Evolutionary conservation across 2,888 invertebrate species (phyloP).

Genomic region (Drosophila emarginata): DNA sequence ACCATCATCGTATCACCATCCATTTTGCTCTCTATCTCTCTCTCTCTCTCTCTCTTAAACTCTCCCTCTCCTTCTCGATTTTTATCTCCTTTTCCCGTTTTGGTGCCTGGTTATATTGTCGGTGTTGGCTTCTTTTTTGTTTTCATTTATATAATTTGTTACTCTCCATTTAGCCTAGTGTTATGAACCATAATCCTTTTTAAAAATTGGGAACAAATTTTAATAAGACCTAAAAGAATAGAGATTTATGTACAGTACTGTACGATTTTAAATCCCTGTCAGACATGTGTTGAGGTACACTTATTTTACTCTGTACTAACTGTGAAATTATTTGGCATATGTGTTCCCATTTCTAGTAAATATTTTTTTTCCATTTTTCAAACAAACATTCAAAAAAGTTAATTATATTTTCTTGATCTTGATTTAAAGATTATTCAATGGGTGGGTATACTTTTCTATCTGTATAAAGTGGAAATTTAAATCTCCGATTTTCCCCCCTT

Average conservation of each 20-base stretch:
- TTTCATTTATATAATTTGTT: slow-evolving; percentile 34
- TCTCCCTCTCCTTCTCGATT: slow-evolving; percentile 17
- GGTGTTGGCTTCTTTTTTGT: slow-evolving; percentile 62
- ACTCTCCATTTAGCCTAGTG: slow-evolving; percentile 49
- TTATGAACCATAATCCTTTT: slow-evolving; percentile 23
- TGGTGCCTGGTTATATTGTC: slow-evolving; percentile 58
- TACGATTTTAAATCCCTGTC: background rate
- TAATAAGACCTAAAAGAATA: background rate
- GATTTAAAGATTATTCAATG: too few relatives aligned
- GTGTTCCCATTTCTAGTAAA: too few relatives aligned
- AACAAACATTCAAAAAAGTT: too few relatives aligned
- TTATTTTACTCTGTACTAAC: too few relatives aligned
- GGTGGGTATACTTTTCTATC: too few relatives aligned
- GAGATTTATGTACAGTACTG: background rate
- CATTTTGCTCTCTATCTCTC: slow-evolving; percentile 36
- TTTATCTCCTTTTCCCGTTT: slow-evolving; percentile 21
- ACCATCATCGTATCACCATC: slow-evolving; percentile 34
- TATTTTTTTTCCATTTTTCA: too few relatives aligned
- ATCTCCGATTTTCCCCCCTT: too few relatives aligned
- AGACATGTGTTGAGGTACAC: background rate
- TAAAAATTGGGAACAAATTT: background rate
- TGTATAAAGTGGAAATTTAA: too few relatives aligned
- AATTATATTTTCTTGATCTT: too few relatives aligned
- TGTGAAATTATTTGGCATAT: too few relatives aligned
- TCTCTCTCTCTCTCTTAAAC: slow-evolving; percentile 32